Conservation (phyloP, 2,113 vertebrate species). For the Pagrus major region DNA sequence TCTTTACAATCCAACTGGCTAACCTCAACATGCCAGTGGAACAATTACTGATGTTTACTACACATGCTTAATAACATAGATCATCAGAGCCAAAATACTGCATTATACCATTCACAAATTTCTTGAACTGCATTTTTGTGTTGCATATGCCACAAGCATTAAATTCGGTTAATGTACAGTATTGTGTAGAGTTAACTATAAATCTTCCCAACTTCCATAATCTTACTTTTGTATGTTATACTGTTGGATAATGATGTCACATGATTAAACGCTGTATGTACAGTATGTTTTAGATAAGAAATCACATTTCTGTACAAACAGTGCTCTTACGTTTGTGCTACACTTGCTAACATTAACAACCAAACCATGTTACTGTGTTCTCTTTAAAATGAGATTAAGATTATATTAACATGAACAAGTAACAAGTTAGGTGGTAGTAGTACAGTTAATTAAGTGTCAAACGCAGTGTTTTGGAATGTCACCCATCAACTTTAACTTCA, state of each 20-base stretch:
- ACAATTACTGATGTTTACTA: slow-evolving; percentile 43
- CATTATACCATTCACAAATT: not conserved
- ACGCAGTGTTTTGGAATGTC: slow-evolving; percentile 45
- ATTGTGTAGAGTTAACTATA: not conserved
- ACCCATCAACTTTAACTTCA: slow-evolving; percentile 13
- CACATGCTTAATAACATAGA: slow-evolving; percentile 13
- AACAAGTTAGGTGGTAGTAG: not conserved
- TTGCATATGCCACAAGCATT: not conserved
- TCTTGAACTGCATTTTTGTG: not conserved
- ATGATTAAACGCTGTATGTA: not conserved
- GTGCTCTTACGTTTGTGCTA: not conserved
- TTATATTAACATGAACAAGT: not conserved
- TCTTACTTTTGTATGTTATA: not conserved
- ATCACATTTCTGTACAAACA: not conserved
- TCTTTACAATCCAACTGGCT: slow-evolving; percentile 1
- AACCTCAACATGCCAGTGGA: not conserved
- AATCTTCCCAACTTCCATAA: not conserved
- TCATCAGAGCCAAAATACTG: slow-evolving; percentile 3
- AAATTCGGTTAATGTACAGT: not conserved
- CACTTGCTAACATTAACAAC: not conserved
- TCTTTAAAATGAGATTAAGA: not conserved
- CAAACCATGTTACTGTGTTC: not conserved
- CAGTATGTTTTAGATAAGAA: not conserved
- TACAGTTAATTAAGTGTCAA: not conserved
- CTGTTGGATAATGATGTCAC: not conserved